Conservation (phyloP, 2,888 invertebrate species). For the Neelides folsomi region DNA sequence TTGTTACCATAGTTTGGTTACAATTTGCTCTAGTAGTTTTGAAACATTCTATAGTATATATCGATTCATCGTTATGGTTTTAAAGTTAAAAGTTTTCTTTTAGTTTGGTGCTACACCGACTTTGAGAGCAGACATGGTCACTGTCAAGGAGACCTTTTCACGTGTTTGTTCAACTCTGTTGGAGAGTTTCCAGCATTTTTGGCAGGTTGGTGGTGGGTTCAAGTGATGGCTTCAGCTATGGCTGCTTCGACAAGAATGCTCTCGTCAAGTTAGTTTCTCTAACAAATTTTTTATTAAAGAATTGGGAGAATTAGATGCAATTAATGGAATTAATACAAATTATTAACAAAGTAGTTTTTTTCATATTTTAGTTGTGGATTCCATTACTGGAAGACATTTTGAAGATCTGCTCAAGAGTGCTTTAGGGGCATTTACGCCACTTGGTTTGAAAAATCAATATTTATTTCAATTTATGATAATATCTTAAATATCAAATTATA, state of each 20-base stretch:
- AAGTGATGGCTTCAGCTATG: slow-evolving; percentile 17
- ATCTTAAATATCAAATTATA: too few species aligned
- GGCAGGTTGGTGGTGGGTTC: slow-evolving; percentile 26
- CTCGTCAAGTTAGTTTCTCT: too few species aligned
- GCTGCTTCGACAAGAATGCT: slow-evolving; percentile 28
- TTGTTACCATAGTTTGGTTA: not conserved
- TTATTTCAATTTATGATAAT: too few species aligned
- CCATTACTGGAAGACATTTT: slow-evolving; percentile 30
- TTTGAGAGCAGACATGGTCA: slow-evolving; percentile 31
- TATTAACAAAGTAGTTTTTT: too few species aligned
- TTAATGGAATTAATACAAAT: too few species aligned
- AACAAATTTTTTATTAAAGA: too few species aligned
- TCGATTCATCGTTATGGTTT: too few species aligned
- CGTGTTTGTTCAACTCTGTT: slow-evolving; percentile 26
- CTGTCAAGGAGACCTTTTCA: slow-evolving; percentile 27
- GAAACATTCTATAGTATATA: not conserved
- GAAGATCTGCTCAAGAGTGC: slow-evolving; percentile 28
- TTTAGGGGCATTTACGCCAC: slow-evolving; percentile 27
- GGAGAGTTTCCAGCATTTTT: slow-evolving; percentile 32
- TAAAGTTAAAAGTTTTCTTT: not conserved
- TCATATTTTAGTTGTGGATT: slow-evolving; percentile 26
- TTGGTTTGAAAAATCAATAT: slow-evolving; percentile 3
- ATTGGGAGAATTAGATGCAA: too few species aligned
- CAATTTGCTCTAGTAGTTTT: not conserved
- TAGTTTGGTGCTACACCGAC: slow-evolving; percentile 33